Percentiles rank a stretch among this genome's conserved stretches.
These are phyloP conservation scores for Hylaeus anthracinus DNA, from an alignment of 1,140 invertebrate genomes.

Conservation along the genomic window DNA sequence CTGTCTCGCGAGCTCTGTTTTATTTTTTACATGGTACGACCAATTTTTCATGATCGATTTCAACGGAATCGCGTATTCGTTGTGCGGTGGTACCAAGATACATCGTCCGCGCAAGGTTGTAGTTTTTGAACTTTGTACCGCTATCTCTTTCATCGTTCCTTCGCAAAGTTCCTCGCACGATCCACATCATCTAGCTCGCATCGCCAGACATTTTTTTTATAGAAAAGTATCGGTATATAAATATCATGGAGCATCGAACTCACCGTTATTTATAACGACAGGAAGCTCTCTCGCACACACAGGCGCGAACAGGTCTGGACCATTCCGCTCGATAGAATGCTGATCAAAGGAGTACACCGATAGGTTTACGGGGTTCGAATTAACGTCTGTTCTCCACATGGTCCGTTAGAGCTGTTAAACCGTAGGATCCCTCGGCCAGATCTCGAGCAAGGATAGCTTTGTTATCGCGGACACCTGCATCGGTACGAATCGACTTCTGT, in stretches of 20 bases:
- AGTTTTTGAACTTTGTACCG: not conserved
- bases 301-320: too few species aligned
- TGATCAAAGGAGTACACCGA: conserved; percentile 6
- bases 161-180: not conserved
- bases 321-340: conserved; percentile 11
- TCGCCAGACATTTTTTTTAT: not conserved
- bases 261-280: conserved; percentile 31
- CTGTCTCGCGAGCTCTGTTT: too few species aligned
- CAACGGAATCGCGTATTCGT: too few species aligned
- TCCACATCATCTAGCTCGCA: not conserved
- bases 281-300: not conserved
- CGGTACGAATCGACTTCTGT: conserved; percentile 27
- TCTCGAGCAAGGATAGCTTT: not conserved
- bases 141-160: not conserved
- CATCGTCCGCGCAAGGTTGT: too few species aligned
- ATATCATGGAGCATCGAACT: conserved; percentile 10
- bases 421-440: not conserved
- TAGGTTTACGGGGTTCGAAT: conserved; percentile 1
- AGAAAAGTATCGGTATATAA: conserved; percentile 1
- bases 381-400: not conserved
- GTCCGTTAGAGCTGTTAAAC: not conserved
- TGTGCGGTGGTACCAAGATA: too few species aligned
- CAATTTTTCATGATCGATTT: too few species aligned
- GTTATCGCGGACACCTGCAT: conserved; percentile 19
- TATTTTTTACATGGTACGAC: too few species aligned